Conservation (phyloP, 2,113 vertebrate genomes). For the Oreochromis spilurus region DNA sequence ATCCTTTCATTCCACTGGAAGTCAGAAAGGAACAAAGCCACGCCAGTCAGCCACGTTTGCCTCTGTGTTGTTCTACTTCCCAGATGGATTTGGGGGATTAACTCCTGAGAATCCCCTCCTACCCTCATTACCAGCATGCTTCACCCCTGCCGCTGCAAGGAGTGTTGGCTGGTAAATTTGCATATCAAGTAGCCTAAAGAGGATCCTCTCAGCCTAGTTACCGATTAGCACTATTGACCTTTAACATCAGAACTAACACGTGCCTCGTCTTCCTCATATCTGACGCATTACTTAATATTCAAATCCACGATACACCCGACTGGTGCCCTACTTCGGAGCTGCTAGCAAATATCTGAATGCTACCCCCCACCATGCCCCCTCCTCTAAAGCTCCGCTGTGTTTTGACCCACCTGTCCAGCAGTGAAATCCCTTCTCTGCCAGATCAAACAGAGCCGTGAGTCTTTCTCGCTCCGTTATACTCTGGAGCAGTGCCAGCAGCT, state of each 20-base stretch:
- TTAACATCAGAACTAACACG: neutral
- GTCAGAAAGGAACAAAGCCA: conserved; percentile 33
- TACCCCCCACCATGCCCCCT: neutral
- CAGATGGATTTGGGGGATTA: conserved; percentile 71
- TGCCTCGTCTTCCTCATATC: neutral
- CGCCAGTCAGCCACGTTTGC: neutral
- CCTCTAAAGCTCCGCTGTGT: neutral
- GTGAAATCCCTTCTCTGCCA: conserved; percentile 22
- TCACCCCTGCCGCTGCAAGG: neutral
- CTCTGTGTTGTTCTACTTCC: conserved; percentile 52
- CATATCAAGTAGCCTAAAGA: conserved; percentile 2
- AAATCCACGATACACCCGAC: neutral
- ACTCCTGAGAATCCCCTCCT: conserved; percentile 62
- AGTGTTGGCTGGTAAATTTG: neutral
- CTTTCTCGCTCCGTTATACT: neutral
- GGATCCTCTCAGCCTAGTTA: conserved; percentile 5
- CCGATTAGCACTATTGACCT: neutral
- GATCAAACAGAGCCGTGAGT: conserved; percentile 16
- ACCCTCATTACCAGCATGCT: conserved; percentile 48
- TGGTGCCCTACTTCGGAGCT: neutral
- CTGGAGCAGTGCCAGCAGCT: conserved; percentile 30
- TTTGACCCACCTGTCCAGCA: conserved; percentile 11
- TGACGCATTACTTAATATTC: neutral
- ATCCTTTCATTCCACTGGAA: neutral
- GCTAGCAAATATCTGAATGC: neutral